A percentile compares a stretch with the other conserved stretches of the same genome.
Conservation (phyloP, 2,888 invertebrate genomes). For the Tubulanus polymorphus region DNA sequence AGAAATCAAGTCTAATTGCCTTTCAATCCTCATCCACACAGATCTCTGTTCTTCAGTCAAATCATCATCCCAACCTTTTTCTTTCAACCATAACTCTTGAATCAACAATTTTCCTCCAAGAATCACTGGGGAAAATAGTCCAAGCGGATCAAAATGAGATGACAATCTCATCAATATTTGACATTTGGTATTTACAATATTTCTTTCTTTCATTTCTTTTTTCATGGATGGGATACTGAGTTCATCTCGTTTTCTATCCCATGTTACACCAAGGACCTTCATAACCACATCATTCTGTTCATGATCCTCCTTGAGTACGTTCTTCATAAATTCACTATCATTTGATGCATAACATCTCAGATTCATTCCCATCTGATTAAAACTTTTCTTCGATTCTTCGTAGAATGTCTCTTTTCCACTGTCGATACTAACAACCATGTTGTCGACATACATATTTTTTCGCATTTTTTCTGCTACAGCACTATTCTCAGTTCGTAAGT, state of each 20-base stretch:
- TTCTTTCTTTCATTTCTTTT: not conserved
- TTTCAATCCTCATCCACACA: not conserved
- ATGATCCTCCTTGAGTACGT: not conserved
- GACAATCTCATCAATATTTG: too few species aligned
- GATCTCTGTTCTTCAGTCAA: not conserved
- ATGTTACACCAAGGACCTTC: conserved; percentile 10
- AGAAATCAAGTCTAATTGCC: not conserved
- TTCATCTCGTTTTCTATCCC: conserved; percentile 8
- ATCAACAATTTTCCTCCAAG: not conserved
- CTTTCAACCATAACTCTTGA: not conserved
- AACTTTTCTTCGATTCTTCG: conserved; percentile 5
- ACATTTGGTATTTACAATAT: too few species aligned
- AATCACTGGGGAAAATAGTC: not conserved
- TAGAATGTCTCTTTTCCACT: too few species aligned
- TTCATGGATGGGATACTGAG: not conserved
- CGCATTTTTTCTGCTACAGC: not conserved
- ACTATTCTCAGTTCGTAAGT: conserved; percentile 5
- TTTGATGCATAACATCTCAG: conserved; percentile 13
- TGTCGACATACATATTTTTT: conserved; percentile 18
- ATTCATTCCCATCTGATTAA: conserved; percentile 10
- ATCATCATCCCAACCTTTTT: not conserved
- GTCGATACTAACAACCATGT: too few species aligned
- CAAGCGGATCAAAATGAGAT: too few species aligned
- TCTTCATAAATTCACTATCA: not conserved
- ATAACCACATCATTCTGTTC: not conserved